These are phyloP conservation scores for Egretta garzetta DNA, from an alignment of 2,113 vertebrate genomes.

Conservation along the genomic window DNA sequence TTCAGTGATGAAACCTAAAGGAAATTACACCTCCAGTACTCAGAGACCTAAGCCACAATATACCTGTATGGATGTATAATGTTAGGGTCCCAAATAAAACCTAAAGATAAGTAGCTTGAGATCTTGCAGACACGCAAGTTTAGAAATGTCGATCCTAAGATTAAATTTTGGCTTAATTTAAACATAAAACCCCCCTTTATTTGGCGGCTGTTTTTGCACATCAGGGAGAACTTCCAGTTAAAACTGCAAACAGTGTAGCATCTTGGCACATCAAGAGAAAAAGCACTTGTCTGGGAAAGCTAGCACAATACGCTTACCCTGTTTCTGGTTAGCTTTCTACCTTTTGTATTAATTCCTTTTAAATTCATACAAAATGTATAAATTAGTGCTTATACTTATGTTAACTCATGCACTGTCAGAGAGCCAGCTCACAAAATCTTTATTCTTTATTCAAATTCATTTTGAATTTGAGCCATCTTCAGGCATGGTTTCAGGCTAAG, in stretches of 20 bases:
- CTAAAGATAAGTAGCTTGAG: not conserved
- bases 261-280: not conserved
- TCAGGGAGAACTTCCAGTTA: not conserved
- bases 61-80: not conserved
- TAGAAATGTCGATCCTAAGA: not conserved
- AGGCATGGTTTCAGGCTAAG: not conserved
- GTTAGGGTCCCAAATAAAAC: not conserved
- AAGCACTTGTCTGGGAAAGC: not conserved
- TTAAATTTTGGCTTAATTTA: not conserved
- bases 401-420: not conserved
- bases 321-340: not conserved
- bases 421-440: not conserved
- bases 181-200: not conserved
- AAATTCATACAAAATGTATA: not conserved
- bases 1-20: not conserved
- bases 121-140: not conserved
- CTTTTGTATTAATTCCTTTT: not conserved
- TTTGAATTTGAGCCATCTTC: not conserved
- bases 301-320: not conserved
- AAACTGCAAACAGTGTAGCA: not conserved
- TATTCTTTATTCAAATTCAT: not conserved
- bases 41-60: not conserved
- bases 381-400: not conserved
- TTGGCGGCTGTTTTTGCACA: not conserved
- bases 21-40: not conserved